A percentile compares a stretch with the other conserved stretches of the same genome.
Evolutionary conservation across 2,888 invertebrate species (phyloP).

Genomic region (Drosophila crucigera): DNA sequence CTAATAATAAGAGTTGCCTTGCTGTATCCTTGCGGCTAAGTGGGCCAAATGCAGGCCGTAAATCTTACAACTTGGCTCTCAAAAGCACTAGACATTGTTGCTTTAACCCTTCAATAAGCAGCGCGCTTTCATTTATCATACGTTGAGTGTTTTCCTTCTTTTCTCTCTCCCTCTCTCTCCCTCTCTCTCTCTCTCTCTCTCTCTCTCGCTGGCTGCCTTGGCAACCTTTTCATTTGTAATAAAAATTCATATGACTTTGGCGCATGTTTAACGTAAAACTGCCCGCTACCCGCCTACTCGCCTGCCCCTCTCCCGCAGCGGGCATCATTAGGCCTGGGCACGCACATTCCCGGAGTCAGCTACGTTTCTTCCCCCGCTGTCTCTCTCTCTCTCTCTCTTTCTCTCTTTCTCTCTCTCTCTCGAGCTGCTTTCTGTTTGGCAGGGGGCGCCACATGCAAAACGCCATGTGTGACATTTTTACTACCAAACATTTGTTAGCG

Average conservation of each 20-base stretch:
- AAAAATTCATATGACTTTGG: constrained; percentile 80
- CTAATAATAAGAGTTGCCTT: constrained; percentile 59
- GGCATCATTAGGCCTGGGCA: constrained; percentile 75
- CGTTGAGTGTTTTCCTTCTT: constrained; percentile 41
- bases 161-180: background rate
- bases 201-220: constrained; percentile 6
- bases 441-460: constrained; percentile 71
- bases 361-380: constrained; percentile 4
- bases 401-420: background rate
- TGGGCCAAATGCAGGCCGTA: constrained; percentile 60
- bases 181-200: background rate
- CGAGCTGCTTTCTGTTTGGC: background rate
- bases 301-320: background rate
- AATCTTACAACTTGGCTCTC: constrained; percentile 58
- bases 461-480: constrained; percentile 79
- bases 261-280: constrained; percentile 72
- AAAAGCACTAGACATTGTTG: constrained; percentile 44
- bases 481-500: constrained; percentile 77
- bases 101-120: constrained; percentile 61
- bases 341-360: constrained; percentile 59
- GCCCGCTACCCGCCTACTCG: constrained; percentile 9
- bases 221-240: constrained; percentile 77
- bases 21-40: constrained; percentile 42
- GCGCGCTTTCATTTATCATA: constrained; percentile 64
- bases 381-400: background rate